Percentiles rank a stretch among this genome's conserved stretches.
These are phyloP conservation scores for Manduca sexta DNA, from an alignment of 1,140 invertebrate species.

Conservation along the genomic window DNA sequence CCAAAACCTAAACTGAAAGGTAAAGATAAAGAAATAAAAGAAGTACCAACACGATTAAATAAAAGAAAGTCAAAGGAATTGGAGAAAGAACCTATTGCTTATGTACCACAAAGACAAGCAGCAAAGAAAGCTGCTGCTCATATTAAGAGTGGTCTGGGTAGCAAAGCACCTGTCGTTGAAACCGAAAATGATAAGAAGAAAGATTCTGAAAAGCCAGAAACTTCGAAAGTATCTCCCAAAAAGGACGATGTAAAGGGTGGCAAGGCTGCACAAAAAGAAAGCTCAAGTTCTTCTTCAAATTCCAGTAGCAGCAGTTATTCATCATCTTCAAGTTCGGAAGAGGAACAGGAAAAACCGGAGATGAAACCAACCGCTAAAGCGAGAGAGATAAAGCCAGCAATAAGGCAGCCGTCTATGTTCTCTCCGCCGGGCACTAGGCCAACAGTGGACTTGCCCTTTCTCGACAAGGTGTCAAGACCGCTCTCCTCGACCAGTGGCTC, in stretches of 20 bases:
- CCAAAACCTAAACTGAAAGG: conserved; percentile 50
- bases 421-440: conserved; percentile 63
- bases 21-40: conserved; percentile 57
- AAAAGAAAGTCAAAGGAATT: conserved; percentile 72
- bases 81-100: conserved; percentile 83
- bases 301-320: conserved; percentile 65
- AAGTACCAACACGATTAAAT: conserved; percentile 64
- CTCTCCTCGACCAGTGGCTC: conserved; percentile 71
- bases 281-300: conserved; percentile 66
- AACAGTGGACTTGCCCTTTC: conserved; percentile 75
- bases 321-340: conserved; percentile 71
- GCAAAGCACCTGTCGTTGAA: conserved; percentile 74
- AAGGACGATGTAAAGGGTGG: conserved; percentile 59
- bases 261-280: conserved; percentile 47
- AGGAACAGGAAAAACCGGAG: conserved; percentile 59
- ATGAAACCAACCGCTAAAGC: conserved; percentile 60
- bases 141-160: conserved; percentile 85
- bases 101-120: conserved; percentile 91
- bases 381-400: conserved; percentile 52
- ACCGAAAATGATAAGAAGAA: conserved; percentile 68
- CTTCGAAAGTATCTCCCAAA: conserved; percentile 32
- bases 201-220: conserved; percentile 48
- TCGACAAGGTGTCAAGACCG: conserved; percentile 75
- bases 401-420: conserved; percentile 58
- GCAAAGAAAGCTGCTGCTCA: conserved; percentile 93